A percentile compares a stretch with the other conserved stretches of the same genome.
Conservation (phyloP, 2,888 invertebrate species). For the Synanthedon andrenaeformis region DNA sequence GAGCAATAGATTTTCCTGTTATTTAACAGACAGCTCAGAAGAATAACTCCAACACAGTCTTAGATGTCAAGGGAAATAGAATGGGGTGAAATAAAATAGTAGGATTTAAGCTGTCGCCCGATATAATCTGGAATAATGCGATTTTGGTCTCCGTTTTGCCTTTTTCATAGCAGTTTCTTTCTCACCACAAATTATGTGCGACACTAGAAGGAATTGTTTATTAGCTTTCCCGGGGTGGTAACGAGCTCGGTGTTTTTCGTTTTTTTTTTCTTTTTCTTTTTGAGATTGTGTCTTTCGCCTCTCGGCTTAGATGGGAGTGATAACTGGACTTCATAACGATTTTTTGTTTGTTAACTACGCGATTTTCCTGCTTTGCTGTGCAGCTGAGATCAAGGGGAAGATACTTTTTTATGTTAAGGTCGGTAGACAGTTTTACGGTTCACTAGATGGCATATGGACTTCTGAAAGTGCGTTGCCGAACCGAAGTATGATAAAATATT, state of each 20-base stretch:
- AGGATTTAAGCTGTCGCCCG: neutral
- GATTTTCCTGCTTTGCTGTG: neutral
- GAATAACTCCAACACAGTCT: neutral
- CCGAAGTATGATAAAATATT: no score
- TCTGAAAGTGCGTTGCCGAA: no score
- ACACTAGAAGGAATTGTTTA: neutral
- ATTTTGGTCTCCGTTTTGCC: neutral
- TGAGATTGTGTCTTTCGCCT: neutral
- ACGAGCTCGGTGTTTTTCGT: neutral
- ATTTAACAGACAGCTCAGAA: no score
- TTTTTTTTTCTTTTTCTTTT: neutral
- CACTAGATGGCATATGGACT: no score
- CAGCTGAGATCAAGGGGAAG: neutral
- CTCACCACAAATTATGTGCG: neutral
- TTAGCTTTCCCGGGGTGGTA: neutral
- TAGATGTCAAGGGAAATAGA: neutral
- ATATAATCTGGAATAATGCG: neutral
- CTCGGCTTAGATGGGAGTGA: neutral
- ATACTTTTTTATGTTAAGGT: neutral
- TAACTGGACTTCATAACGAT: neutral
- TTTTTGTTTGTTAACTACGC: neutral
- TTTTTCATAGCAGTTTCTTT: neutral
- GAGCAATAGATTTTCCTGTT: no score
- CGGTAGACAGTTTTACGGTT: no score
- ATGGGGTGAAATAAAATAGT: neutral